A percentile compares a stretch with the other conserved stretches of the same genome.
These are phyloP conservation scores for Palythoa caribaeorum DNA, from an alignment of 92 coral and sea anemone species.

Conservation along the genomic window DNA sequence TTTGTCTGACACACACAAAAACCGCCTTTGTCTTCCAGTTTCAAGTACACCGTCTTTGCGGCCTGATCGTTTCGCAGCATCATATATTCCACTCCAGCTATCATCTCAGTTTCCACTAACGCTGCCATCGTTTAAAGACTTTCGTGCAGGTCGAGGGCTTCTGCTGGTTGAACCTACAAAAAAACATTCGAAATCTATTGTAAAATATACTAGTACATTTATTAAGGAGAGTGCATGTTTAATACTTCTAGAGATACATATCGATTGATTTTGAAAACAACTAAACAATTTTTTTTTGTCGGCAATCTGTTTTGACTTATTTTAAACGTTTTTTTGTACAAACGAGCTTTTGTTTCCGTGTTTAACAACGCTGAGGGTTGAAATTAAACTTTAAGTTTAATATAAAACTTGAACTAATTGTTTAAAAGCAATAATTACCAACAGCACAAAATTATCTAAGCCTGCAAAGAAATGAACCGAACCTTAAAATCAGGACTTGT, in stretches of 20 bases:
- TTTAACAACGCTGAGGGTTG: neutral
- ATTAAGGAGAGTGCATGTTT: neutral
- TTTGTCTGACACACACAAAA: conserved; percentile 75
- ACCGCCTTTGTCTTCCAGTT: conserved; percentile 84
- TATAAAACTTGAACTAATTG: neutral
- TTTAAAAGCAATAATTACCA: neutral
- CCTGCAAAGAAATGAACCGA: conserved; percentile 12
- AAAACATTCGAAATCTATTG: neutral
- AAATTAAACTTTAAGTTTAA: neutral
- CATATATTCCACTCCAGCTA: conserved; percentile 79
- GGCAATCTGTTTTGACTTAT: neutral
- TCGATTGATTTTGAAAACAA: neutral
- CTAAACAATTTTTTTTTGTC: neutral
- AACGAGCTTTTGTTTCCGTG: neutral
- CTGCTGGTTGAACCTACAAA: conserved; percentile 64
- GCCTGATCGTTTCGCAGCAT: conserved; percentile 85
- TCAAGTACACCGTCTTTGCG: conserved; percentile 70
- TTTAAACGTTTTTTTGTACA: no score
- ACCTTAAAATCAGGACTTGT: conserved; percentile 79
- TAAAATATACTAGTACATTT: neutral
- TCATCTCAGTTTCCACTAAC: conserved; percentile 67
- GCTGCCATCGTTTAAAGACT: conserved; percentile 83
- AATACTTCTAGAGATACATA: neutral
- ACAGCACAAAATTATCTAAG: neutral
- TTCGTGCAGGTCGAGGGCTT: conserved; percentile 75